These are phyloP conservation scores for Neoitamus cyanurus DNA, from an alignment of 2,888 invertebrate species.

Conservation along the genomic window DNA sequence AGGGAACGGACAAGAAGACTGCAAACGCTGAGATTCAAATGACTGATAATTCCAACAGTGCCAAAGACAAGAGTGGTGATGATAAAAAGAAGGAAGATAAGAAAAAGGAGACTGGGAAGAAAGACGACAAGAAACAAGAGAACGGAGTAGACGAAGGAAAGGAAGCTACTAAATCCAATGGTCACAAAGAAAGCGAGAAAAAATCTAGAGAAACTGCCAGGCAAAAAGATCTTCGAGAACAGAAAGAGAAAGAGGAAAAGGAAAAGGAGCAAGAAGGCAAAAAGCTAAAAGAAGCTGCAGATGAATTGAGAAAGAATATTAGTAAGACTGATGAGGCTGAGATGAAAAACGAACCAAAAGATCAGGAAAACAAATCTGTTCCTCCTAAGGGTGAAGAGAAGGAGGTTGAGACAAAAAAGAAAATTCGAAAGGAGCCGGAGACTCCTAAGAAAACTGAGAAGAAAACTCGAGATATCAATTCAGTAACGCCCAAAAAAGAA, in stretches of 20 bases:
- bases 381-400: slow-evolving; percentile 1
- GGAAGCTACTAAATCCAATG: background rate
- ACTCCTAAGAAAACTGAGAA: slow-evolving; percentile 39
- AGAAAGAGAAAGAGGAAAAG: background rate
- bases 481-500: background rate
- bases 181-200: background rate
- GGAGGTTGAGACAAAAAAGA: background rate
- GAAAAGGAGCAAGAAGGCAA: slow-evolving; percentile 6
- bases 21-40: background rate
- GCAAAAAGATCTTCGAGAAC: background rate
- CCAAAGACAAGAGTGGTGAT: background rate
- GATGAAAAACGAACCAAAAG: slow-evolving; percentile 12
- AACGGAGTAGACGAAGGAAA: slow-evolving; percentile 20
- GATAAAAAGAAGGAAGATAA: slow-evolving; percentile 23
- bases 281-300: background rate
- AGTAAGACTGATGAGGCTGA: slow-evolving; percentile 22
- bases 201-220: background rate
- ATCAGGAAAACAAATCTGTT: slow-evolving; percentile 40
- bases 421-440: slow-evolving; percentile 34
- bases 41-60: slow-evolving; percentile 12
- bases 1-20: slow-evolving; percentile 3
- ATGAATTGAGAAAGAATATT: background rate
- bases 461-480: background rate
- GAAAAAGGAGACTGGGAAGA: background rate
- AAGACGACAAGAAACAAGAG: slow-evolving; percentile 22